Evolutionary conservation across 2,888 invertebrate species (phyloP).

Genomic region (Drosophila kuntzei): DNA sequence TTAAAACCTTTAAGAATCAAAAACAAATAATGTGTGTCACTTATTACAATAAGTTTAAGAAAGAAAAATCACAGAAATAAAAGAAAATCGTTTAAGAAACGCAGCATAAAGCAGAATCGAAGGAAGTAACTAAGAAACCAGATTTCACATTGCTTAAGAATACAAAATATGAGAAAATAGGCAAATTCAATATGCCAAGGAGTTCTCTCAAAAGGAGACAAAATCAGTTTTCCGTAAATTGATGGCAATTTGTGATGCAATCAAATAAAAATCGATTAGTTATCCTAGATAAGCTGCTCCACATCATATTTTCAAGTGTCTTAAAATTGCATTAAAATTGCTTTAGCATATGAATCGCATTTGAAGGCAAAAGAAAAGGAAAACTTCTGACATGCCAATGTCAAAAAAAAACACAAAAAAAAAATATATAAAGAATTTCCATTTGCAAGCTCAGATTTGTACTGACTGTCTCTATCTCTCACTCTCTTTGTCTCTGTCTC

Average conservation of each 20-base stretch:
- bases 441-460: conserved; percentile 1
- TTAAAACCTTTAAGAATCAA: too few species aligned
- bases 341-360: conserved; percentile 31
- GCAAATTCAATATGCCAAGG: background rate
- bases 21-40: too few species aligned
- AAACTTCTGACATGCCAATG: conserved; percentile 5
- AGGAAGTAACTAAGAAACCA: background rate
- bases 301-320: background rate
- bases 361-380: background rate
- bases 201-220: background rate
- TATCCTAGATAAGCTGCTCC: background rate
- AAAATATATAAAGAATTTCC: background rate
- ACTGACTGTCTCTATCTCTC: background rate
- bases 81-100: background rate
- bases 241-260: background rate
- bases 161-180: background rate
- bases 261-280: conserved; percentile 2
- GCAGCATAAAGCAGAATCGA: background rate
- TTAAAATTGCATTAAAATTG: conserved; percentile 43
- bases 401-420: background rate
- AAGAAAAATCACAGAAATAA: too few species aligned
- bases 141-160: conserved; percentile 8
- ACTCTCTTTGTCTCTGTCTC: background rate
- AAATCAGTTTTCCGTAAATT: background rate
- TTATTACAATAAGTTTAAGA: too few species aligned